phyloP scores from a whole-genome alignment of 2,888 invertebrate species.

The Lasioglossum malachurum region DNA sequence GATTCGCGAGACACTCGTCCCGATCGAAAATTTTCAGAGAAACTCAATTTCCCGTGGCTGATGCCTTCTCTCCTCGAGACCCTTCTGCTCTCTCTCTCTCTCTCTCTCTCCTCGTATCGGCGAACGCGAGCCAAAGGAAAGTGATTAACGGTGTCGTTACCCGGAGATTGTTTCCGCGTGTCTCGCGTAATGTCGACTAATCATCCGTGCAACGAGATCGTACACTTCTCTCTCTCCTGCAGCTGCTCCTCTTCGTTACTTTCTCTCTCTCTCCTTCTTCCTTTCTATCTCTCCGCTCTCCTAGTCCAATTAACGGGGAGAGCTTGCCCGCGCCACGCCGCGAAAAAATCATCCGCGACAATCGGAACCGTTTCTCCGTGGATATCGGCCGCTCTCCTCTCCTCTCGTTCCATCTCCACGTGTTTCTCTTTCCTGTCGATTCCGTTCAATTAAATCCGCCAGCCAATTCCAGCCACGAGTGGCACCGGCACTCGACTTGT shows the following conservation, averaged over 20 bases:
- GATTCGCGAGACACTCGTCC: constrained; percentile 6
- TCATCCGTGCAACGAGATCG: constrained; percentile 65
- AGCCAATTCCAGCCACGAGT: constrained; percentile 65
- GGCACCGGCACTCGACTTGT: constrained; percentile 75
- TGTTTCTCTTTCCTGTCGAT: constrained; percentile 56
- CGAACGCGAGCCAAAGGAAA: constrained; percentile 37
- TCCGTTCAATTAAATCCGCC: constrained; percentile 71
- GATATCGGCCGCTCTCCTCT: constrained; percentile 12
- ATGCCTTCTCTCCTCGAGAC: constrained; percentile 16
- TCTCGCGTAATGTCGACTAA: constrained; percentile 59
- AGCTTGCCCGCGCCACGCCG: background rate
- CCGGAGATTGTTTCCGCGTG: constrained; percentile 28
- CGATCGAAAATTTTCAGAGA: constrained; percentile 25
- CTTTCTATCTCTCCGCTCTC: constrained; percentile 11
- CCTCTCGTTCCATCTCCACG: constrained; percentile 9
- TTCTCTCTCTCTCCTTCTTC: constrained; percentile 2
- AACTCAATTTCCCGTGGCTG: constrained; percentile 27
- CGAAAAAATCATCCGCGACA: constrained; percentile 54
- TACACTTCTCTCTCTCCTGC: constrained; percentile 17
- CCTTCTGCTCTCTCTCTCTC: constrained; percentile 4
- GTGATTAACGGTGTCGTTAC: constrained; percentile 59
- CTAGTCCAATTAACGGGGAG: constrained; percentile 58
- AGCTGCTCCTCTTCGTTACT: background rate
- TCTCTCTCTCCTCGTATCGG: constrained; percentile 10
- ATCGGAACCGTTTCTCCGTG: constrained; percentile 34